phyloP scores from a whole-genome alignment of 2,113 vertebrate species.

The Theristicus caerulescens region DNA sequence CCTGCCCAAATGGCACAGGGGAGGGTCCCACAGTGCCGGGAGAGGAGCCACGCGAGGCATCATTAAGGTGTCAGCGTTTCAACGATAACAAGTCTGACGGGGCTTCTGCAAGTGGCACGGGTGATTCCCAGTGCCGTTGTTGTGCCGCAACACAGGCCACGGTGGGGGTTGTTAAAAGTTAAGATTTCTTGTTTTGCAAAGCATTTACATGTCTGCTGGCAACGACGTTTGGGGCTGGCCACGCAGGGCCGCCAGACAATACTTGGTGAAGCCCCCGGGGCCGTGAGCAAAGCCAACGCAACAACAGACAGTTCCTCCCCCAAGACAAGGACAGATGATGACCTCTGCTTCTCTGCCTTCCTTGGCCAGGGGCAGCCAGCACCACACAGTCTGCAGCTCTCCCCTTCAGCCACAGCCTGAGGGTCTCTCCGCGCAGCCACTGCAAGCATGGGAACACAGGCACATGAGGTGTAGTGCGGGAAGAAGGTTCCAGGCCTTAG shows the following conservation, averaged over 20 bases:
- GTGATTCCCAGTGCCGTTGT: background rate
- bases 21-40: background rate
- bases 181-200: background rate
- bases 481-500: background rate
- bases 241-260: fast-evolving
- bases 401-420: background rate
- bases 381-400: background rate
- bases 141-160: background rate
- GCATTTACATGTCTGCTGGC: background rate
- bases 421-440: background rate
- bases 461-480: too few species aligned
- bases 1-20: background rate
- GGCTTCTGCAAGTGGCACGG: background rate
- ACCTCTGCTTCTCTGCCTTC: background rate
- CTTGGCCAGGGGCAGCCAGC: background rate
- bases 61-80: background rate
- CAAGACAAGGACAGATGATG: background rate
- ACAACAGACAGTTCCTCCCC: background rate
- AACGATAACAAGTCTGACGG: background rate
- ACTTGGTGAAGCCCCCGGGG: background rate
- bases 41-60: background rate
- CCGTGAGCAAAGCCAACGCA: background rate
- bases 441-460: background rate
- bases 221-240: background rate
- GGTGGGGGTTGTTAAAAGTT: background rate